These are phyloP conservation scores for Leptopilina clavipes DNA, from an alignment of 1,140 invertebrate species.

Conservation along the genomic window DNA sequence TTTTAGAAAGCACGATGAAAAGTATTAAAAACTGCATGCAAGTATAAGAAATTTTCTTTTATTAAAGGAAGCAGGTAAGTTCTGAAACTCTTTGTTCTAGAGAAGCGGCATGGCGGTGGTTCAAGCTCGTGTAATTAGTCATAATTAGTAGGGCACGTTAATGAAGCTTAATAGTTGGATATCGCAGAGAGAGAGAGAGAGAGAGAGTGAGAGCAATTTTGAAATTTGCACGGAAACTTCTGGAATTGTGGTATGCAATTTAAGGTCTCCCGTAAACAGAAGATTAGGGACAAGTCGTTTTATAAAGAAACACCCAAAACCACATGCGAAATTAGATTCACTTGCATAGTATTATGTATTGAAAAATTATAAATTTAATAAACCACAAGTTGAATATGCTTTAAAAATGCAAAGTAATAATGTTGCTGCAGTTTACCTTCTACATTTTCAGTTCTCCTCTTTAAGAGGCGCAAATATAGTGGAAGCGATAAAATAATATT, in stretches of 20 bases:
- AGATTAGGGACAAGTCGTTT: too few species aligned
- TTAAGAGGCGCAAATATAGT: slow-evolving; percentile 4
- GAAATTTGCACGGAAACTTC: not conserved
- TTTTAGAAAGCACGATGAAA: not conserved
- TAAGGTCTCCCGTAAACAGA: not conserved
- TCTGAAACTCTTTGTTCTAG: slow-evolving; percentile 1
- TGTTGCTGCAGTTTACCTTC: not conserved
- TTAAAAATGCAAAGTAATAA: not conserved
- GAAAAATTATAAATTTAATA: too few species aligned
- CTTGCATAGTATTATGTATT: too few species aligned
- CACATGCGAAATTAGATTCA: too few species aligned
- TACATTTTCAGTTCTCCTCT: not conserved
- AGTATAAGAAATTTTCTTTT: not conserved
- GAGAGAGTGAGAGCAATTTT: slow-evolving; percentile 7
- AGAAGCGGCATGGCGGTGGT: not conserved
- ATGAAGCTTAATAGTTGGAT: slow-evolving; percentile 28
- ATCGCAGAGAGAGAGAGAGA: not conserved
- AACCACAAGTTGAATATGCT: too few species aligned
- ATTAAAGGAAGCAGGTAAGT: slow-evolving; percentile 26
- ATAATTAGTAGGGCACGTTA: slow-evolving; percentile 28
- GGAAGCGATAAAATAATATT: slow-evolving; percentile 22
- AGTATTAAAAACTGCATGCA: too few species aligned
- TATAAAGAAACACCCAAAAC: too few species aligned
- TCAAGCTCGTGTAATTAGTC: slow-evolving; percentile 30
- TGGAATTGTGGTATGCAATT: not conserved